Conservation (phyloP, 2,797 vertebrate species). For the Poeciliopsis turneri region DNA sequence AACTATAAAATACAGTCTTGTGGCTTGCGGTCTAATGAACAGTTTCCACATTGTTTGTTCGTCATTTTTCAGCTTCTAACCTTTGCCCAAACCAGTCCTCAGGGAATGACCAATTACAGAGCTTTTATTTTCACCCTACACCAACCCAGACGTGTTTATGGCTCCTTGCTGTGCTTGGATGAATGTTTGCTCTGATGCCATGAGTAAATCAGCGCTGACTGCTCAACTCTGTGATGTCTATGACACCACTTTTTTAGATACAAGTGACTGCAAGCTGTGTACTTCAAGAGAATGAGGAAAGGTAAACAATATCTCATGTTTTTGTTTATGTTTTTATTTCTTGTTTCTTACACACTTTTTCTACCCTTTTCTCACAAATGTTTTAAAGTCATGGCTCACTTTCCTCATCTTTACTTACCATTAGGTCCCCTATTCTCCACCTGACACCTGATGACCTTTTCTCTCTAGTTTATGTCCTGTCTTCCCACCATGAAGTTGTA, state of each 20-base stretch:
- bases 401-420: slow-evolving; percentile 16
- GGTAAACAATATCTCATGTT: neutral
- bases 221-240: slow-evolving; percentile 49
- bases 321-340: neutral
- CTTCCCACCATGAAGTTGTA: slow-evolving; percentile 16
- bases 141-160: slow-evolving; percentile 27
- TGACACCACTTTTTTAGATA: slow-evolving; percentile 36
- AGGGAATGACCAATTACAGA: slow-evolving; percentile 41
- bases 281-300: slow-evolving; percentile 21
- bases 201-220: slow-evolving; percentile 42
- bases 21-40: slow-evolving; percentile 4
- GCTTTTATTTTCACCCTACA: slow-evolving; percentile 47
- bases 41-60: slow-evolving; percentile 15
- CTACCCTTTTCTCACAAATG: neutral
- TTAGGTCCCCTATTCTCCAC: slow-evolving; percentile 11
- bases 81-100: slow-evolving; percentile 24
- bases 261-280: slow-evolving; percentile 22
- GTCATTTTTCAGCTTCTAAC: slow-evolving; percentile 34
- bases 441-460: slow-evolving; percentile 32
- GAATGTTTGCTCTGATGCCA: slow-evolving; percentile 10
- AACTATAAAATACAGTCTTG: neutral
- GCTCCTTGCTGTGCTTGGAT: slow-evolving; percentile 31
- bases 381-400: neutral
- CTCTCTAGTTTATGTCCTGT: slow-evolving; percentile 25
- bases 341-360: neutral